A percentile compares a stretch with the other conserved stretches of the same genome.
Conservation (phyloP, 2,797 vertebrate genomes). For the Nannoperca australis region DNA sequence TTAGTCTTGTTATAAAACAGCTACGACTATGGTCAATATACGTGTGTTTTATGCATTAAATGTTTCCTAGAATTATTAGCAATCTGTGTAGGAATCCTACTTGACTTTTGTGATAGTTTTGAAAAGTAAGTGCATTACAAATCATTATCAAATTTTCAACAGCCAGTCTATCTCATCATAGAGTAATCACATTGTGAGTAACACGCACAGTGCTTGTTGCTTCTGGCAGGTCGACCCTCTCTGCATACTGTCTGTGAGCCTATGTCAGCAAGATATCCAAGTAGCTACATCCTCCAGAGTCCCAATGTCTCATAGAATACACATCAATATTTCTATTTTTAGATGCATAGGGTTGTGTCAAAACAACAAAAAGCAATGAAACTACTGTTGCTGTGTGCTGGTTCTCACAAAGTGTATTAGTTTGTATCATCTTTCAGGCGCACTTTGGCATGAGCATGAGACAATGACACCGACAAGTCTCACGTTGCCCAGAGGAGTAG, state of each 20-base stretch:
- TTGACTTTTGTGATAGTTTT: neutral
- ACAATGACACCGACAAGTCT: conserved; percentile 65
- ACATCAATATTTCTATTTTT: conserved; percentile 54
- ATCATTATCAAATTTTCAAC: neutral
- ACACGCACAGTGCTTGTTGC: neutral
- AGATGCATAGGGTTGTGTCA: conserved; percentile 24
- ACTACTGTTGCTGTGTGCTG: neutral
- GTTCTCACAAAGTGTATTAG: conserved; percentile 11
- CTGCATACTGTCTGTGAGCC: conserved; percentile 11
- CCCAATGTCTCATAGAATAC: conserved; percentile 31
- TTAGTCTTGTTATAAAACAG: no score
- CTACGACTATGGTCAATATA: no score
- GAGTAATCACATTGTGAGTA: neutral
- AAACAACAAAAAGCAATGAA: conserved; percentile 24
- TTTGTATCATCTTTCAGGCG: conserved; percentile 37
- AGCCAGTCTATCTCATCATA: neutral
- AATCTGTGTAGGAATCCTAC: no score
- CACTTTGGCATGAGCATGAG: conserved; percentile 17
- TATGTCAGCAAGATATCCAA: conserved; percentile 27
- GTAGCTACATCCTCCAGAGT: conserved; percentile 32
- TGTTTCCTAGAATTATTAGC: no score
- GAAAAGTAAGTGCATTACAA: neutral
- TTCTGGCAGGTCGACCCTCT: conserved; percentile 19
- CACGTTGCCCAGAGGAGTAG: conserved; percentile 64
- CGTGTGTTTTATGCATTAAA: no score